Evolutionary conservation across 2,888 invertebrate species (phyloP).

Genomic region (Epinotia demarniana): DNA sequence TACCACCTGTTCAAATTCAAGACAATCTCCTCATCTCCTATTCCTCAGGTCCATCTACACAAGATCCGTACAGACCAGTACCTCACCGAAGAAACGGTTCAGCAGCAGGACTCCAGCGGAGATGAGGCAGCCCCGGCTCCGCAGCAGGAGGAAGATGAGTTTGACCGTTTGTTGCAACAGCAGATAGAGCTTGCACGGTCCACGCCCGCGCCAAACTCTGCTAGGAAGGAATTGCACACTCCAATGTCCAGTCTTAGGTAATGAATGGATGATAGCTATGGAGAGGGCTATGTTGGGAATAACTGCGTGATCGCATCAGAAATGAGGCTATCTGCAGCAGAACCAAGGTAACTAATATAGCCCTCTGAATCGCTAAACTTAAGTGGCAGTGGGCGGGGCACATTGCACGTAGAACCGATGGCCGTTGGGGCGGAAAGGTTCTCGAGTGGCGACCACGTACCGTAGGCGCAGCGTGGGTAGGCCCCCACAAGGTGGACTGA

Average conservation of each 20-base stretch:
- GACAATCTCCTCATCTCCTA: background rate
- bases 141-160: constrained; percentile 83
- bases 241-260: constrained; percentile 46
- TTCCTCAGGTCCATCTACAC: constrained; percentile 85
- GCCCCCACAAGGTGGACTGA: no score
- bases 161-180: constrained; percentile 86
- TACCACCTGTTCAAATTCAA: background rate
- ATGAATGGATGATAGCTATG: background rate
- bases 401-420: no score
- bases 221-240: constrained; percentile 56
- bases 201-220: constrained; percentile 68
- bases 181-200: constrained; percentile 86
- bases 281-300: no score
- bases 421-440: no score
- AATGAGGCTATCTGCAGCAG: no score
- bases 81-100: constrained; percentile 73
- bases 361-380: no score
- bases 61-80: constrained; percentile 87
- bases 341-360: no score
- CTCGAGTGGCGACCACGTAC: no score
- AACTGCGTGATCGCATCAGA: no score
- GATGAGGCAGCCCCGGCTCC: constrained; percentile 68
- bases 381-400: no score
- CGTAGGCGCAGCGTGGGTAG: no score
- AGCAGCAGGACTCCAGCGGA: constrained; percentile 76